Evolutionary conservation across 1,140 invertebrate species (phyloP).

Genomic region (Mercenaria mercenaria): DNA sequence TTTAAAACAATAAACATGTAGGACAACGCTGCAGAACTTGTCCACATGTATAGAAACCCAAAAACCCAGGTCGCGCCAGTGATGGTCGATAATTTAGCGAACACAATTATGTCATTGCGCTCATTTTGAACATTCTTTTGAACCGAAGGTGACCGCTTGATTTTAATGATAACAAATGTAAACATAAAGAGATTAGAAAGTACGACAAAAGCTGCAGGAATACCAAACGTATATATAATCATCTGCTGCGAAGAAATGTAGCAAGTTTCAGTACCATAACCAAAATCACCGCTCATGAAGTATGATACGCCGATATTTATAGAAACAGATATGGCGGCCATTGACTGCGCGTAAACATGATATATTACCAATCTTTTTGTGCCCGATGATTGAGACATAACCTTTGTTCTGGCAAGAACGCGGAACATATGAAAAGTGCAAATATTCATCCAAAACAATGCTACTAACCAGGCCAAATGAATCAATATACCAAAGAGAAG

Average conservation of each 20-base stretch:
- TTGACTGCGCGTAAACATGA: neutral
- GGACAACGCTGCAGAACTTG: neutral
- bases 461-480: conserved; percentile 11
- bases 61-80: conserved; percentile 50
- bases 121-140: conserved; percentile 34
- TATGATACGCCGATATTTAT: neutral
- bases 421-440: conserved; percentile 47
- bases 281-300: neutral
- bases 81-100: conserved; percentile 43
- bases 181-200: conserved; percentile 24
- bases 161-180: conserved; percentile 19
- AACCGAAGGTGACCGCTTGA: neutral
- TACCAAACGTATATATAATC: conserved; percentile 21
- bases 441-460: conserved; percentile 56
- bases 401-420: neutral
- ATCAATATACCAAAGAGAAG: neutral
- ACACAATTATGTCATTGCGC: conserved; percentile 19
- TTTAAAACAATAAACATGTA: conserved; percentile 56
- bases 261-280: conserved; percentile 31
- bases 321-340: neutral
- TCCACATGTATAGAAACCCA: conserved; percentile 45
- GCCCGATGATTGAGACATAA: neutral
- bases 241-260: conserved; percentile 38
- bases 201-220: conserved; percentile 19
- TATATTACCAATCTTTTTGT: neutral